phyloP scores from a whole-genome alignment of 2,888 invertebrate genomes.

The Sisyra nigra region DNA sequence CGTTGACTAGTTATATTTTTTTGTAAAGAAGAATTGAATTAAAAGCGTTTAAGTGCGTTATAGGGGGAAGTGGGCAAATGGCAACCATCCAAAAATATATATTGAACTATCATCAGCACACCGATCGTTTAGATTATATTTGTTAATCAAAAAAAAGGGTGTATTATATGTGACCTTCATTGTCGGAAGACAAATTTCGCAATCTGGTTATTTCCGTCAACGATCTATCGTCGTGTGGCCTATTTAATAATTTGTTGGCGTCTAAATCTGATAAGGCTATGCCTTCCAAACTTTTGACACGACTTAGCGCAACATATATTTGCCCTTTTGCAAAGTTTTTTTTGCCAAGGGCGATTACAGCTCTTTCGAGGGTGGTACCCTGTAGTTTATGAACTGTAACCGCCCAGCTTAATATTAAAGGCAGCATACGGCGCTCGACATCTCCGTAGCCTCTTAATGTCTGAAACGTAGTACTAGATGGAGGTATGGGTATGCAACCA shows the following conservation, averaged over 20 bases:
- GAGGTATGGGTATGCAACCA: background rate
- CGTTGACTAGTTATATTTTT: too few relatives aligned
- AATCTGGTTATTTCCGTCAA: background rate
- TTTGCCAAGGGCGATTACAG: conserved; percentile 1
- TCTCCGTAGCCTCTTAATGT: background rate
- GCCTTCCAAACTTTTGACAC: too few relatives aligned
- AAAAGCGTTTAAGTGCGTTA: too few relatives aligned
- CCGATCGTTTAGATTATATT: too few relatives aligned
- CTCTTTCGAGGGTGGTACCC: conserved; percentile 5
- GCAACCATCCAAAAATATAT: too few relatives aligned
- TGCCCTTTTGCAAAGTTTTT: background rate
- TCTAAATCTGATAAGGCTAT: background rate
- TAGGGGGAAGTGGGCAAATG: too few relatives aligned
- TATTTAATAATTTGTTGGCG: background rate
- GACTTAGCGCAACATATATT: background rate
- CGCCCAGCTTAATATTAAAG: background rate
- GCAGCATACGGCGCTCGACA: background rate
- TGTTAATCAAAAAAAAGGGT: too few relatives aligned
- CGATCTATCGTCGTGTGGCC: background rate
- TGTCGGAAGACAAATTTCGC: too few relatives aligned
- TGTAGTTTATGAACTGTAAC: conserved; percentile 1
- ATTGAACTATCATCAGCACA: too few relatives aligned
- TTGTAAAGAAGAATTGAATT: too few relatives aligned
- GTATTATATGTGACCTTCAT: too few relatives aligned
- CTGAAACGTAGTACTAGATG: background rate